Base-by-base conservation (phyloP, 2,797 vertebrate genomes). In the Phoeniculus purpureus region DNA sequence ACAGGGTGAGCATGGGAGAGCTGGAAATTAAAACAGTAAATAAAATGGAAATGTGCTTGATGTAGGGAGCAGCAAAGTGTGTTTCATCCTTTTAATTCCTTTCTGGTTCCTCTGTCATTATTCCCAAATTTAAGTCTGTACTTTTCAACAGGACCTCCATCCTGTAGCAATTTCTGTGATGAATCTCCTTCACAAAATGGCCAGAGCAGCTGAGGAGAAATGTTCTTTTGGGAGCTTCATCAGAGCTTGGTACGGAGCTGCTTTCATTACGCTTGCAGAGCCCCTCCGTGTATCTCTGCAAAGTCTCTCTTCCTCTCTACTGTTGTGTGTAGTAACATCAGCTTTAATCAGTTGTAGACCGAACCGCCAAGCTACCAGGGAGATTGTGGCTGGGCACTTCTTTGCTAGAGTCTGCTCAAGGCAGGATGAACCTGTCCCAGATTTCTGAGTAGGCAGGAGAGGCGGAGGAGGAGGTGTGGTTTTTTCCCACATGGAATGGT, bases 21-120 rank as follows among this genome's bases (percentile, higher is more conserved):
- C 61, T 70, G 62, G 56, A 87, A 94, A 94, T 92, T 89, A 93
- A 90, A 94, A 68, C 48, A 85, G 52, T 74, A 90, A 81, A 85
- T 93, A 85, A 89, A 87, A 93, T 80, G 51, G 61, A 83, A 95
- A 78, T 81, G 32, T 43, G 18, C 70, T 89, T 90, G 75, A 81
- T 75, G 22, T 25, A 56, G 51, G 67, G 22, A 85, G 29, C 20
- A 56, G 66, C 51, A 80, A 90, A 62, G 25, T 50, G 18, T 17
- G 7, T 68, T 88, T 91, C 52, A 48, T 62, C 50, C 65, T 85
- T 92, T 89, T 80, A 88, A 66, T 93, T 92, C 68, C 82, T 51
- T 16, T 70, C 75, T 86, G 40, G 15, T 72, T 93, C 22, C 17
- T 85, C 34, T 85, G 72, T 67, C 78, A 40, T 74, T 61, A 81